Evolutionary conservation across 35 echinoderm and acorn worm species (phyloP).

Genomic region (Heliocidaris erythrogramma): DNA sequence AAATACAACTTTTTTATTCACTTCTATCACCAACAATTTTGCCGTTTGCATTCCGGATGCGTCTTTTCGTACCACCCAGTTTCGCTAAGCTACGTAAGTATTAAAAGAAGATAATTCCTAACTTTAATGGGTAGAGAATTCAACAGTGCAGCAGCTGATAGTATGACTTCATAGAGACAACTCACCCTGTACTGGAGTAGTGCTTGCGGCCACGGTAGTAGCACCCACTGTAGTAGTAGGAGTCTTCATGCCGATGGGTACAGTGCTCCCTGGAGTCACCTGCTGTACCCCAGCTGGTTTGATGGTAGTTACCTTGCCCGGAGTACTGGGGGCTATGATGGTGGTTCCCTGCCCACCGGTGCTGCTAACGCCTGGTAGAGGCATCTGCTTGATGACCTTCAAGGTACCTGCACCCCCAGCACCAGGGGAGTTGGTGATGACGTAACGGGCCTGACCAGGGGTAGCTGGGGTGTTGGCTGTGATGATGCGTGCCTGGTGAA

Average conservation of each 20-base stretch:
- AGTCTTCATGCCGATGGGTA: neutral
- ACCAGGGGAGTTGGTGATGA: conserved; percentile 38
- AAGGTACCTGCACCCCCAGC: conserved; percentile 32
- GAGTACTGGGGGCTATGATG: conserved; percentile 33
- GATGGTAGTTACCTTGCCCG: conserved; percentile 45
- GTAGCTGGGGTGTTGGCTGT: neutral
- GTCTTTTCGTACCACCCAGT: too few species aligned
- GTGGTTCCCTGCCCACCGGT: neutral
- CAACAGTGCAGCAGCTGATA: neutral
- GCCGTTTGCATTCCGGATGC: too few species aligned
- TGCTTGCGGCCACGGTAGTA: conserved; percentile 27
- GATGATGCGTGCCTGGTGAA: conserved; percentile 13
- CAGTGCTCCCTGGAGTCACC: conserved; percentile 16
- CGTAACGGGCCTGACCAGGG: neutral
- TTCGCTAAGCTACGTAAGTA: too few species aligned
- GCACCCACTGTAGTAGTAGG: neutral
- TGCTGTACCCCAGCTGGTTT: conserved; percentile 44
- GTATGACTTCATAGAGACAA: neutral
- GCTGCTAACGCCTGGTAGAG: neutral
- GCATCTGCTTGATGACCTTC: conserved; percentile 43
- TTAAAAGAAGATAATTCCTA: too few species aligned
- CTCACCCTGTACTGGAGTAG: conserved; percentile 34
- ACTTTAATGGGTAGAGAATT: too few species aligned
- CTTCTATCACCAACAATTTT: too few species aligned
- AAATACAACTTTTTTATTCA: too few species aligned